phyloP scores from a whole-genome alignment of 2,888 invertebrate genomes.

The Caenorhabditis becei region DNA sequence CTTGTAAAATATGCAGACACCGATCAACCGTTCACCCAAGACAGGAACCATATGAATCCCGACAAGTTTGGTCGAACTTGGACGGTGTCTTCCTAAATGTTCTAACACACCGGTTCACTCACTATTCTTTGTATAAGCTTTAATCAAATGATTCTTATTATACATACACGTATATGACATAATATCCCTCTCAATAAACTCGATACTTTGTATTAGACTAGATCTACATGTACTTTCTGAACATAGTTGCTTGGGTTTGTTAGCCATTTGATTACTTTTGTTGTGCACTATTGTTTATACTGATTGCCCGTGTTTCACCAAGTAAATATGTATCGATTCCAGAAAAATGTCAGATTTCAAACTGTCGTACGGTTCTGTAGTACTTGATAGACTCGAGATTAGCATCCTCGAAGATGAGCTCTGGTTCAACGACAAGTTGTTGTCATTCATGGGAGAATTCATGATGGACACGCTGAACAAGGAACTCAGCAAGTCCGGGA shows the following conservation, averaged over 20 bases:
- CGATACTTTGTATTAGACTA: slow-evolving; percentile 8
- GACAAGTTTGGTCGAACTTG: slow-evolving; percentile 51
- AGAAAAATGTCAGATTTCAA: slow-evolving; percentile 27
- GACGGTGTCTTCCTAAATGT: background rate
- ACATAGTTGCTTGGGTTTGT: too few species aligned
- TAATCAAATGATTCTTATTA: slow-evolving; percentile 7
- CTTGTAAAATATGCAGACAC: slow-evolving; percentile 57
- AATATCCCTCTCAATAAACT: background rate
- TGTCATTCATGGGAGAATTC: slow-evolving; percentile 68
- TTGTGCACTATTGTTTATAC: too few species aligned
- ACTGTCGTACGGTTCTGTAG: slow-evolving; percentile 38
- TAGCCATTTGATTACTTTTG: too few species aligned
- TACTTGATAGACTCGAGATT: slow-evolving; percentile 17
- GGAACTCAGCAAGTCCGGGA: background rate
- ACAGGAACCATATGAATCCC: slow-evolving; percentile 30
- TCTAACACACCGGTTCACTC: background rate
- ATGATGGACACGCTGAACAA: slow-evolving; percentile 37
- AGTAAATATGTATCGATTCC: too few species aligned
- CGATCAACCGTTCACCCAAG: slow-evolving; percentile 62
- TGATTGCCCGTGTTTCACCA: too few species aligned
- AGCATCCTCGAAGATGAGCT: slow-evolving; percentile 44
- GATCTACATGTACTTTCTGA: too few species aligned
- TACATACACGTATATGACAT: background rate
- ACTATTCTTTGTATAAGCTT: background rate
- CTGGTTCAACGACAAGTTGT: slow-evolving; percentile 72